Conservation (phyloP, 2,888 invertebrate species). For the Hirtodrosophila duncani region DNA sequence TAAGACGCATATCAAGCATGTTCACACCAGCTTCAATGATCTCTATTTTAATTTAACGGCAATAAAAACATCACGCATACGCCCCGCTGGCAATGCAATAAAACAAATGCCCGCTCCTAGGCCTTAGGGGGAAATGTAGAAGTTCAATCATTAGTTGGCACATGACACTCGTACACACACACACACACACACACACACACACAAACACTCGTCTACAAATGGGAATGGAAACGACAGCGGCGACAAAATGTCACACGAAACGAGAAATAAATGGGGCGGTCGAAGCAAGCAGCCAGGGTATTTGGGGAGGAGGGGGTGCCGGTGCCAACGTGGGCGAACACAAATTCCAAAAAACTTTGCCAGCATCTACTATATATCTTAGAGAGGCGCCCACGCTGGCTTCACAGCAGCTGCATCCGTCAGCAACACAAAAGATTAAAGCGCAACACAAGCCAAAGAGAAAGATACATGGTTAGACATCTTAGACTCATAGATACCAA, state of each 20-base stretch:
- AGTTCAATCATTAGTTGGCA: conserved; percentile 42
- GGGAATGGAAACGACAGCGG: conserved; percentile 3
- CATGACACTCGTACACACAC: conserved; percentile 11
- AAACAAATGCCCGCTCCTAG: conserved; percentile 43
- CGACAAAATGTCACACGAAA: conserved; percentile 22
- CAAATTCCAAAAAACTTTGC: conserved; percentile 28
- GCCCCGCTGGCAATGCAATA: conserved; percentile 60
- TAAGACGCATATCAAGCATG: conserved; percentile 25
- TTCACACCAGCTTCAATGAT: conserved; percentile 23
- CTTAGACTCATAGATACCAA: no score
- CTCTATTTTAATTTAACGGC: conserved; percentile 56
- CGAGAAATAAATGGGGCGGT: conserved; percentile 6
- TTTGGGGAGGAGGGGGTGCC: not conserved
- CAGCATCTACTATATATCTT: not conserved
- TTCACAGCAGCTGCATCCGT: conserved; percentile 54
- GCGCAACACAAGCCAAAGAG: conserved; percentile 41
- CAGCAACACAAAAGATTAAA: conserved; percentile 54
- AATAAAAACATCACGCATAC: conserved; percentile 71
- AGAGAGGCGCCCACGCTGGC: conserved; percentile 34
- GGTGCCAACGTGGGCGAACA: conserved; percentile 29
- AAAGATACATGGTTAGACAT: no score
- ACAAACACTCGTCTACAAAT: no score
- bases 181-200: conserved; percentile 10
- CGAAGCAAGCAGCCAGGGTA: not conserved
- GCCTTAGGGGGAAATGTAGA: conserved; percentile 17